Percentiles rank a stretch among this genome's conserved stretches.
Evolutionary conservation across 1,140 invertebrate genomes (phyloP).

Genomic region (Ostrea denselamellosa): DNA sequence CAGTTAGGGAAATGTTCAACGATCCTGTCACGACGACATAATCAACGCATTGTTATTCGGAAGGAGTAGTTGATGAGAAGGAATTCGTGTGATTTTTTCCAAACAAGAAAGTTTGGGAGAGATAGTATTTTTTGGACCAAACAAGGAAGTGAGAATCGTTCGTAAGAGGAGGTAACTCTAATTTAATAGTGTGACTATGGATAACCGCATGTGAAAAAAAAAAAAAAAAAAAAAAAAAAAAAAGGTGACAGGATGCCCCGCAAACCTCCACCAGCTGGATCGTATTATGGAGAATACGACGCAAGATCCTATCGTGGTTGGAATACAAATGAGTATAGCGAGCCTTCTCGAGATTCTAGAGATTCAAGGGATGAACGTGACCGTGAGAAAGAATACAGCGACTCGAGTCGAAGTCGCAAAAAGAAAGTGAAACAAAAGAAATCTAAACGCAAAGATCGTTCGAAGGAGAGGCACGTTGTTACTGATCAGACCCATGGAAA

Average conservation of each 20-base stretch:
- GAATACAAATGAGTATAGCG: constrained; percentile 51
- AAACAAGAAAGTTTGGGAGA: background rate
- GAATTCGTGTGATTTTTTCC: background rate
- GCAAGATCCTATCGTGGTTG: constrained; percentile 72
- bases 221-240: background rate
- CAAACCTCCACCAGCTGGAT: constrained; percentile 54
- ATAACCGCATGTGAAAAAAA: background rate
- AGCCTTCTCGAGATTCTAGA: background rate
- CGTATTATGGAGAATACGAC: constrained; percentile 70
- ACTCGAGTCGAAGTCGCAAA: constrained; percentile 54
- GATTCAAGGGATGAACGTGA: constrained; percentile 43
- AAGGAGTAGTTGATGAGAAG: background rate
- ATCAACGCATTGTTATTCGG: background rate
- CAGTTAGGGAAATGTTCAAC: background rate
- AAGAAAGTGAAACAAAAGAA: constrained; percentile 55
- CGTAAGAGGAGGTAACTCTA: constrained; percentile 56
- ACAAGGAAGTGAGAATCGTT: background rate
- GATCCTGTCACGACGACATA: background rate
- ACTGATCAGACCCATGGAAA: constrained; percentile 11
- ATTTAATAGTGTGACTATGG: background rate
- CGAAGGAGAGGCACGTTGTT: background rate
- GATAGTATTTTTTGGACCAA: background rate
- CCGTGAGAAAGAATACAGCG: constrained; percentile 24
- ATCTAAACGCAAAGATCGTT: constrained; percentile 47
- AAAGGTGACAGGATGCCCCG: constrained; percentile 59